Evolutionary conservation across 2,888 invertebrate genomes (phyloP), one percentile per base, ranked within the genome.

Genomic region (Physocephala rufipes): DNA sequence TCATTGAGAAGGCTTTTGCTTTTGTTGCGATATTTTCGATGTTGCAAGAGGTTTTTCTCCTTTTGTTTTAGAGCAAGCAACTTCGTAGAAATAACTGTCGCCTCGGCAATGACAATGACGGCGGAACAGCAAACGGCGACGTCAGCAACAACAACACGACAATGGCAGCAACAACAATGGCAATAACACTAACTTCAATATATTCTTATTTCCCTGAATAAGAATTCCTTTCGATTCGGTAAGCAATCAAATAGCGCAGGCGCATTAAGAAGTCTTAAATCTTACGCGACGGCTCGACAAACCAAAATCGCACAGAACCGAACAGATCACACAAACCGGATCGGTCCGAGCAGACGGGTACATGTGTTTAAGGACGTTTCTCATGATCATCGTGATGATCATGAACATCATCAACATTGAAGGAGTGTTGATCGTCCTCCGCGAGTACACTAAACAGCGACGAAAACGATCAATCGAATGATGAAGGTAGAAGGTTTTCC

Each of bases 1-100:
- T 77, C 77, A 77, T 74, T 69, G 61, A 30, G 51, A 58, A 19
- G 12, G 70, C 58, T 16, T 28, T 61, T 61, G 67, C 43, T 61
- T 59, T n/a, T 61, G 61, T 30, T 45, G 59, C 61, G n/a, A n/a
- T 16, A 9, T 36, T n/a, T 36, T 4, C 36, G 36, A 36, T 36
- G 36, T 36, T 36, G 36, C 36, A 36, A 36, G n/a, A n/a, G n/a
- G n/a, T n/a, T 36, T 36, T 4, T 36, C 9, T 36, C 9, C 5
- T 36, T 36, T 4, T 4, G 36, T 7, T 9, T 36, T 36, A 9
- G 36, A 53, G 53, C 53, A 53, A 53, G 19, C 51, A 51, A 21
- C n/a, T 12, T 51, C 51, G 51, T n/a, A 53, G n/a, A n/a, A 53
- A 53, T 9, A 53, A 21, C 53, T 21, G 51, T 7, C 5, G 36